phyloP scores from a whole-genome alignment of 2,113 vertebrate genomes.

The Megaceryle torquata region DNA sequence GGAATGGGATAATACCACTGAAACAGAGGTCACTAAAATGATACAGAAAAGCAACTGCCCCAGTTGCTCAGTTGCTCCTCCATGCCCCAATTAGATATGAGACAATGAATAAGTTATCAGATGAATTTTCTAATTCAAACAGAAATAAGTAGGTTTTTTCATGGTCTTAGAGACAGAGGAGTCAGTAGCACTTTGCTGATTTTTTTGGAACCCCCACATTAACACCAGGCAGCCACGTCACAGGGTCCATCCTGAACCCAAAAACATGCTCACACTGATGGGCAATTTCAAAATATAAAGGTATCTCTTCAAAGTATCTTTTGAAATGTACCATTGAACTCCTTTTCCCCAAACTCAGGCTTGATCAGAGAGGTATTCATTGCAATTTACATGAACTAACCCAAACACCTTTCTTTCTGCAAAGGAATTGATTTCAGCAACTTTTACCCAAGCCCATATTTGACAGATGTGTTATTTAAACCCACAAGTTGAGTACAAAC shows the following conservation, averaged over 20 bases:
- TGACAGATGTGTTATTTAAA: not conserved
- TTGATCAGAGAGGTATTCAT: not conserved
- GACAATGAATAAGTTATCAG: not conserved
- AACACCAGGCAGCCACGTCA: not conserved
- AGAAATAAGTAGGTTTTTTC: not conserved
- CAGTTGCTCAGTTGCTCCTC: not conserved
- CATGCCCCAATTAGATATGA: not conserved
- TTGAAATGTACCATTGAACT: not conserved
- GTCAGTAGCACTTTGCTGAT: not conserved
- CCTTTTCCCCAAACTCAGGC: not conserved
- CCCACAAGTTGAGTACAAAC: not conserved
- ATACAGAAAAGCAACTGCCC: not conserved
- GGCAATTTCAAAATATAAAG: not conserved
- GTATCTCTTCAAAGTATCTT: not conserved
- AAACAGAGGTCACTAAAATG: not conserved
- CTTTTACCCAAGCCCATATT: not conserved
- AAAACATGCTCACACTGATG: rapidly evolving
- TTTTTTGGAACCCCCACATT: not conserved
- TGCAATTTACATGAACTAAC: not conserved
- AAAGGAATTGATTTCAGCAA: not conserved
- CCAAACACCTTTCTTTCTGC: not conserved
- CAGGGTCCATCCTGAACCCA: not conserved
- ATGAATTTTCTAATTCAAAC: not conserved
- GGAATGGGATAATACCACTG: not conserved
- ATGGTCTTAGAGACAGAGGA: not conserved